These are phyloP conservation scores for Machaerirhynchus nigripectus DNA, from an alignment of 2,113 vertebrate genomes.

Conservation along the genomic window DNA sequence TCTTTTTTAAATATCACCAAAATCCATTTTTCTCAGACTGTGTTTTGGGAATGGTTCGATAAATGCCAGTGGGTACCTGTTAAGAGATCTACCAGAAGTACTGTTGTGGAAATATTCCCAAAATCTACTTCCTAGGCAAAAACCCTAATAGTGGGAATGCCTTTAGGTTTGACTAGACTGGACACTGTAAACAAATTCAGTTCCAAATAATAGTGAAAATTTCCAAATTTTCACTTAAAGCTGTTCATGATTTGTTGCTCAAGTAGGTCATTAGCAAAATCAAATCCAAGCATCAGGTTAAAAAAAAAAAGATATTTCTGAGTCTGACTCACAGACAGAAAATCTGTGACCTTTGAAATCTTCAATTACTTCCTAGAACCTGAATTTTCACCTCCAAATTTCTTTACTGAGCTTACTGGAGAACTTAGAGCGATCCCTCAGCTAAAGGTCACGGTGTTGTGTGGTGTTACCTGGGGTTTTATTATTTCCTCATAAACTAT, in stretches of 20 bases:
- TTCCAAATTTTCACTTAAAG: neutral
- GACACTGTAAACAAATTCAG: neutral
- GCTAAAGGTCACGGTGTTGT: conserved; percentile 69
- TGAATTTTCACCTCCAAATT: conserved; percentile 60
- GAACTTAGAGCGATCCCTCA: conserved; percentile 52
- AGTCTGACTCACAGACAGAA: conserved; percentile 13
- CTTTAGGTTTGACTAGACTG: neutral
- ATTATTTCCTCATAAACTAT: conserved; percentile 72
- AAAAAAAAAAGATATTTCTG: neutral
- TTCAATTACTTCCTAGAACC: conserved; percentile 65
- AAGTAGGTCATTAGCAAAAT: neutral
- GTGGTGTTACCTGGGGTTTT: conserved; percentile 61
- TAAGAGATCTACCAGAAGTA: neutral
- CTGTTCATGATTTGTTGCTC: neutral
- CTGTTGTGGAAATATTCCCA: neutral
- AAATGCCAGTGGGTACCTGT: neutral
- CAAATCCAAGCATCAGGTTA: neutral
- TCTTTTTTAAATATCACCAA: neutral
- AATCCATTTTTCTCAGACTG: neutral
- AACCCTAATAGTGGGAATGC: neutral
- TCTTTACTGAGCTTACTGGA: conserved; percentile 51
- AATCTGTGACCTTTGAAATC: conserved; percentile 65
- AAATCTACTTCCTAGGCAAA: neutral
- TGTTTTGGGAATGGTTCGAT: neutral
- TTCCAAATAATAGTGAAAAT: neutral